A percentile compares a stretch with the other conserved stretches of the same genome.
phyloP scores from a whole-genome alignment of 2,113 vertebrate genomes.

The Scophthalmus maximus region DNA sequence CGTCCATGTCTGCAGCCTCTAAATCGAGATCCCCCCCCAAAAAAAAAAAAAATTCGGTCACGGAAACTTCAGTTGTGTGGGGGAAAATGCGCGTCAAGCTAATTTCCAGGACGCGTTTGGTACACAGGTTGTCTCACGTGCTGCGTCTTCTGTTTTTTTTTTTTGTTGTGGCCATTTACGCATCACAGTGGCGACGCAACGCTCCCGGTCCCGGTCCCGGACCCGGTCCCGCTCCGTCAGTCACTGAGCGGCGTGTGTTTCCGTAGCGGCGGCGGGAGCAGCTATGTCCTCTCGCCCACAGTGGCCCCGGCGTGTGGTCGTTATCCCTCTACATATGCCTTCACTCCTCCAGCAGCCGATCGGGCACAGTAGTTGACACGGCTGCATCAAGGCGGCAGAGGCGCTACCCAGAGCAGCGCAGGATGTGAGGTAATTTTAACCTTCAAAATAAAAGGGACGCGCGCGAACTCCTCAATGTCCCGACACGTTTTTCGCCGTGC shows the following conservation, averaged over 20 bases:
- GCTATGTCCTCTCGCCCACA: conserved; percentile 35
- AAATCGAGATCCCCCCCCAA: conserved; percentile 20
- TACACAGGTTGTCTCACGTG: conserved; percentile 61
- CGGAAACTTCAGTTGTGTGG: conserved; percentile 63
- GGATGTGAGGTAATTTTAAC: fast-evolving
- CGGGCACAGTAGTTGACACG: conserved; percentile 39
- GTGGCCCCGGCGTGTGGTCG: conserved; percentile 38
- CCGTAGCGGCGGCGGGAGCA: too few species aligned
- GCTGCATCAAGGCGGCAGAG: conserved; percentile 8
- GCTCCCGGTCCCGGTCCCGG: conserved; percentile 15
- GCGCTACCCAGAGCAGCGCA: fast-evolving
- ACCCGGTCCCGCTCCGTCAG: too few species aligned
- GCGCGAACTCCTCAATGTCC: too few species aligned
- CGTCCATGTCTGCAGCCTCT: conserved; percentile 74
- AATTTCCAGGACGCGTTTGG: conserved; percentile 61
- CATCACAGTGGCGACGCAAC: conserved; percentile 5
- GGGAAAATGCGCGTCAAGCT: conserved; percentile 33
- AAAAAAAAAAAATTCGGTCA: conserved; percentile 30
- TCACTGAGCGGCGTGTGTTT: conserved; percentile 21
- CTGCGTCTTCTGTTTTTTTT: conserved; percentile 54
- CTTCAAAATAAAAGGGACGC: conserved; percentile 48
- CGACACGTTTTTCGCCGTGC: not conserved
- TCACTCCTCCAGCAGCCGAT: conserved; percentile 52
- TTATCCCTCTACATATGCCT: conserved; percentile 63
- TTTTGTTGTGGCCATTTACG: conserved; percentile 59